Percentiles rank a stretch among this genome's conserved stretches.
These are phyloP conservation scores for Diarsia mendica DNA, from an alignment of 2,888 invertebrate genomes.

Conservation along the genomic window DNA sequence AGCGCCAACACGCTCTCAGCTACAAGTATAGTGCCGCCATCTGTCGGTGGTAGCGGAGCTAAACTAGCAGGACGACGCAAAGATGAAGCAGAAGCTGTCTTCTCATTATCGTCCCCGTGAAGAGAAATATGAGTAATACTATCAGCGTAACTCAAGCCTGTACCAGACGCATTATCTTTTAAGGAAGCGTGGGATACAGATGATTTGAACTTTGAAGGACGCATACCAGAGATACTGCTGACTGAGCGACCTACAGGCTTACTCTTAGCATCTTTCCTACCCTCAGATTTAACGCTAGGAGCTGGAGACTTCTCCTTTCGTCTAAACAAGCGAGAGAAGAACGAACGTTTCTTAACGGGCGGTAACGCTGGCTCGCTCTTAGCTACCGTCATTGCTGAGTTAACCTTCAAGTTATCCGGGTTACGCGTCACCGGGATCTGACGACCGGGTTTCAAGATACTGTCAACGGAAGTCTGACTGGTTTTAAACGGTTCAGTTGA, in stretches of 20 bases:
- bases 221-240: conserved; percentile 91
- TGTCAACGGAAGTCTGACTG: conserved; percentile 85
- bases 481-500: conserved; percentile 81
- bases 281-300: conserved; percentile 82
- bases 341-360: conserved; percentile 86
- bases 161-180: conserved; percentile 83
- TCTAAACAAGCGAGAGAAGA: conserved; percentile 86
- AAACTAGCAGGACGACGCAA: conserved; percentile 75
- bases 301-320: conserved; percentile 87
- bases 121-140: conserved; percentile 92
- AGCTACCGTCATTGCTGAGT: conserved; percentile 75
- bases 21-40: conserved; percentile 90
- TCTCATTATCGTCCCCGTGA: conserved; percentile 89
- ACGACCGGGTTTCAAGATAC: conserved; percentile 82
- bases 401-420: conserved; percentile 66
- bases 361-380: conserved; percentile 86
- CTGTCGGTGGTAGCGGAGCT: conserved; percentile 86
- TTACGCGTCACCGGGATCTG: conserved; percentile 79
- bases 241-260: conserved; percentile 91
- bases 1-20: conserved; percentile 89
- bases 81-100: conserved; percentile 80
- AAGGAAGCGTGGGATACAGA: conserved; percentile 84
- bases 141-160: conserved; percentile 88
- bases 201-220: conserved; percentile 87
- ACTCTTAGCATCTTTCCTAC: conserved; percentile 75